Base-by-base conservation (phyloP, 2,888 invertebrate species). In the Tolmerus cingulatus region DNA sequence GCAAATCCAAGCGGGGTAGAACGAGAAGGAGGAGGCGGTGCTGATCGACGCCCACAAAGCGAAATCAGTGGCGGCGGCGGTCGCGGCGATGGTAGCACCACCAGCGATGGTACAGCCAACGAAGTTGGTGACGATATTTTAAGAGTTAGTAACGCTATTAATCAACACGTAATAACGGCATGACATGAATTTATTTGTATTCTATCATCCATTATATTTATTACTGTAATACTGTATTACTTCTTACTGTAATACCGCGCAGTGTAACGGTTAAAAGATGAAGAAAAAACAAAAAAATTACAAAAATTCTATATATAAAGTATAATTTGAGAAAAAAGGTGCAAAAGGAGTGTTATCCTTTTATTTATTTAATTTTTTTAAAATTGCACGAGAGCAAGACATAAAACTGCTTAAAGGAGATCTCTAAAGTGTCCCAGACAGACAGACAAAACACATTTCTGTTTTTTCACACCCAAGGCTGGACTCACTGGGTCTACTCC, bases 161-260 rank as follows among this genome's bases (percentile, higher is more conserved):
- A 87, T 86, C 88, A 88, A 82, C 89, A 87, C 86, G 84, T 88
- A 55, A 87, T 89, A 87, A 89, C 87, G 37, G 89, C 89, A 89
- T 89, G 88, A 89, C 87, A 89, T 88, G 85, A 87, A 87, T 88
- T 89, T 87, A 81, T 87, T 87, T 87, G 40, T 87, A 81, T 87
- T 87, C 40, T 87, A 87, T 81, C 79, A 81, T 87, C 87, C 19
- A 74, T 87, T 81, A 81, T 87, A 86, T 78, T 86, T 78, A 78
- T 55, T 76, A 86, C 51, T 86, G 76, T 86, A 86, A 77, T 55
- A 55, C 34, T 86, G 77, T 30, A 86, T 86, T 86, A 55, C 27
- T 66, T 23, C 23, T 23, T 66, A 66, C 66, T 66, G 66, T 66
- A 66, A 66, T 27, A 66, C 66, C 66, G 66, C 23, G 23, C 66